phyloP scores from a whole-genome alignment of 2,797 vertebrate species.

The Masticophis lateralis region DNA sequence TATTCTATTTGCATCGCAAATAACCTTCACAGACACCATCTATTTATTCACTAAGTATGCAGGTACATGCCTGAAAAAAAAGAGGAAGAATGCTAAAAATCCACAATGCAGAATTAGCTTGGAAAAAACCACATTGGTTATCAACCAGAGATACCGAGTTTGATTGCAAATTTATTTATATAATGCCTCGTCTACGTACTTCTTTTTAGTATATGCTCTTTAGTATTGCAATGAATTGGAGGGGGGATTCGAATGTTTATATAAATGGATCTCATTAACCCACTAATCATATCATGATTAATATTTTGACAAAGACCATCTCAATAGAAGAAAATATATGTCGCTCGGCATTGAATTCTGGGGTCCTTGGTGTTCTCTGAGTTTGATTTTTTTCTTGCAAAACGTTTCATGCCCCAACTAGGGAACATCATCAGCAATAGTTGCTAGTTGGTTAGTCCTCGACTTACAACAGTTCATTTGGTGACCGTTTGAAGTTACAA shows the following conservation, averaged over 20 bases:
- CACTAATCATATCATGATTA: background rate
- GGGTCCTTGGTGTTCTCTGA: too few species aligned
- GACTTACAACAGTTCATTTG: too few species aligned
- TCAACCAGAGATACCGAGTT: background rate
- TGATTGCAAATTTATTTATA: background rate
- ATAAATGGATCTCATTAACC: background rate
- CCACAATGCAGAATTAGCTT: conserved; percentile 4
- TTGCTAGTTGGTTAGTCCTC: too few species aligned
- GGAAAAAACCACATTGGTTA: conserved; percentile 12
- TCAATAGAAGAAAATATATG: background rate
- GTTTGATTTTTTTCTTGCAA: too few species aligned
- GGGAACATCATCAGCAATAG: too few species aligned
- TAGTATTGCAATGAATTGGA: background rate
- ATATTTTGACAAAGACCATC: background rate
- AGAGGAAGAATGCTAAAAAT: conserved; percentile 25
- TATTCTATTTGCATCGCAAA: conserved; percentile 28
- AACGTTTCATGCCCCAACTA: too few species aligned
- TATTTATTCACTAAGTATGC: conserved; percentile 35
- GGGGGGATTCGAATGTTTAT: background rate
- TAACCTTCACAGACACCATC: conserved; percentile 15
- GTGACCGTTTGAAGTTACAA: too few species aligned
- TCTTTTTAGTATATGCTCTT: background rate
- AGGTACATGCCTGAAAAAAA: background rate
- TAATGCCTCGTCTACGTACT: background rate
- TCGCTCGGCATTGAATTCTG: too few species aligned